A percentile compares a stretch with the other conserved stretches of the same genome.
phyloP scores from a whole-genome alignment of 2,113 vertebrate genomes.

The Passer domesticus region DNA sequence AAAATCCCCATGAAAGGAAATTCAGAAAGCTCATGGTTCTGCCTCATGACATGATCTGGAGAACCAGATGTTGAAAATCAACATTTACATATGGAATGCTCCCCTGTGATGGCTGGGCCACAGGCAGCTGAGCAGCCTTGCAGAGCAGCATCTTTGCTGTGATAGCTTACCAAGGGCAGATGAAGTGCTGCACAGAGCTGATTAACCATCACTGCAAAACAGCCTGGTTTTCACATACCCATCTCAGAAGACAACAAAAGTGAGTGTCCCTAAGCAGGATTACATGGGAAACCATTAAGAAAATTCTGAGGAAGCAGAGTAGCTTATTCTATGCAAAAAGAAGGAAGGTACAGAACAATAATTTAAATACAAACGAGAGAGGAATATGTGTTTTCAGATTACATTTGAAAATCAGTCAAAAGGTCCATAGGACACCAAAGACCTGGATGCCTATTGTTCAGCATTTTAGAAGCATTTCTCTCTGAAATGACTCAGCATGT shows the following conservation, averaged over 20 bases:
- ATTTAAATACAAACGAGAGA: background rate
- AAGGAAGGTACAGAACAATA: background rate
- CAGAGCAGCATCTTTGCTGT: background rate
- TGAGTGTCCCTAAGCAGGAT: background rate
- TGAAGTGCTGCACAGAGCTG: background rate
- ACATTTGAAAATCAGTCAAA: background rate
- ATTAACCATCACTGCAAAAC: background rate
- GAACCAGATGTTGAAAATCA: background rate
- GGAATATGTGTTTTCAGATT: background rate
- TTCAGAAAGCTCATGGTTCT: background rate
- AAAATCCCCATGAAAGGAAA: background rate
- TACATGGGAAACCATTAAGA: background rate
- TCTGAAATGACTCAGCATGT: slow-evolving; percentile 64
- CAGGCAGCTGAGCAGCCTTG: background rate
- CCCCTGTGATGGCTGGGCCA: background rate
- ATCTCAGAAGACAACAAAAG: background rate
- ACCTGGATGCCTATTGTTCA: background rate
- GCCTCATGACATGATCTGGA: background rate
- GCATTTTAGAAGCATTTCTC: background rate
- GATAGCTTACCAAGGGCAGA: background rate
- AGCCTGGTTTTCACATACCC: background rate
- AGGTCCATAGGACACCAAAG: background rate
- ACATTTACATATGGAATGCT: background rate
- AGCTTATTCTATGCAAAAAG: background rate
- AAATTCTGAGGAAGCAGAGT: background rate